Base-by-base conservation (phyloP, 2,888 invertebrate species). In the Drosophila antonietae region DNA sequence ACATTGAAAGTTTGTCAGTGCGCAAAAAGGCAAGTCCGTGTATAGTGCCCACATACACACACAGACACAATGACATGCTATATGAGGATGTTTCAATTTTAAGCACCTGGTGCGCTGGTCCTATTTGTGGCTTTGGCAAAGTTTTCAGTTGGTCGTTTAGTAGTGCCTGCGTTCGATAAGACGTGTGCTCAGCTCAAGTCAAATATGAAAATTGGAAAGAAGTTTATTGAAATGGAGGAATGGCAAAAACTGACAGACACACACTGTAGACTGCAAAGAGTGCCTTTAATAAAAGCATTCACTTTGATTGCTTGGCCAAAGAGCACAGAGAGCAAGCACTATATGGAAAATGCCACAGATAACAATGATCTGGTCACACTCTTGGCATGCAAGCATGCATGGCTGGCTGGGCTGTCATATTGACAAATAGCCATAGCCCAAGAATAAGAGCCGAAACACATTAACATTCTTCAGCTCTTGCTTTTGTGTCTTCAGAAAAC, bases 1-100 rank as follows among this genome's bases (percentile, higher is more conserved):
- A 15, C 60, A 52, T 35, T 60, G 56, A 80, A 76, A 76, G 77
- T 76, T 76, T 76, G 65, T 60, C 76, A 76, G 66, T 44, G 65
- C 46, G 49, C 64, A 39, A 43, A 46, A 23, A 15, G 55, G 37
- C 47, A 47, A 63, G 57, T 49, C 47, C 12, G n/a, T 52, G 39
- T 37, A 18, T 46, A 31, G 55, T 51, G 66, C 46, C 53, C 51
- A 53, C 57, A 69, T 65, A 75, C 37, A 37, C 35, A 52, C 20
- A 35, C n/a, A 35, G 18, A 51, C 33, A 18, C 14, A 33, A 49
- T 31, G 31, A 33, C 31, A 33, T 33, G 3, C 51, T 12, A 65
- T 58, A 76, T 60, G 65, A 63, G 58, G 63, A 61, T 70, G 64
- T 64, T 80, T 76, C 55, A 59, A 71, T 80, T 71, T 77, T 71